Base-by-base conservation (phyloP, 2,113 vertebrate species). In the Bambusicola thoracicus region DNA sequence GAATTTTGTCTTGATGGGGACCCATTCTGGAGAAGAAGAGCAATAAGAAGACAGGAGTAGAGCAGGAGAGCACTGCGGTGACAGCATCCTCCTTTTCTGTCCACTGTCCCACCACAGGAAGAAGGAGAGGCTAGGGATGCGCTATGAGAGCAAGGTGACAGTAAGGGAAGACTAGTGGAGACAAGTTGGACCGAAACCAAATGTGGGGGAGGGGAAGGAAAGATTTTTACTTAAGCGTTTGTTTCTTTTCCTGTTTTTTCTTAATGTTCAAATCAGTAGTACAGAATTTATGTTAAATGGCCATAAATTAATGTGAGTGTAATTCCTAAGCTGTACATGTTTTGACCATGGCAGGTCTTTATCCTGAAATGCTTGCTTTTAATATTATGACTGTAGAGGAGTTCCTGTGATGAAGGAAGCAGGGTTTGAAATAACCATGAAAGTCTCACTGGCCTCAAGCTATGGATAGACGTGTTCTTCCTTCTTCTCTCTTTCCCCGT, bases 281-380 rank as follows among this genome's bases (percentile, higher is more conserved):
- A 73, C 93, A 95, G 93, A 88, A 24, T 41, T 58, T 3, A 81
- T 69, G 55, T 53, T 77, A 81, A 90, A 83, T 94, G 55, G 15
- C 55, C 83, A 74, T 70, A 78, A 90, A 86, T 92, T 80, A 86
- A 18, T 32, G n/a, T 49, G 88, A 95, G 73, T 86, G 55, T 44
- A 88, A 67, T 90, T 83, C 68, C 59, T 46, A 49, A 49, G 68
- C 34, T 88, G 76, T 77, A 74, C 55, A 11, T 67, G 15, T 36
- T 80, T 90, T 88, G 76, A 65, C 91, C 79, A 66, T 2, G 6
- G 48, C 21, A 81, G 20, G 44, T 85, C 67, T 44, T 91, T 90
- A 85, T 61, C 48, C 62, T 80, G 85, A 85, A 90, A 81, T 2
- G 8, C 72, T 89, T 89, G 17, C 8, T 89, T 89, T 53, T 62